Base-by-base conservation (phyloP, 2,888 invertebrate genomes). In the Eucera pruinosa region DNA sequence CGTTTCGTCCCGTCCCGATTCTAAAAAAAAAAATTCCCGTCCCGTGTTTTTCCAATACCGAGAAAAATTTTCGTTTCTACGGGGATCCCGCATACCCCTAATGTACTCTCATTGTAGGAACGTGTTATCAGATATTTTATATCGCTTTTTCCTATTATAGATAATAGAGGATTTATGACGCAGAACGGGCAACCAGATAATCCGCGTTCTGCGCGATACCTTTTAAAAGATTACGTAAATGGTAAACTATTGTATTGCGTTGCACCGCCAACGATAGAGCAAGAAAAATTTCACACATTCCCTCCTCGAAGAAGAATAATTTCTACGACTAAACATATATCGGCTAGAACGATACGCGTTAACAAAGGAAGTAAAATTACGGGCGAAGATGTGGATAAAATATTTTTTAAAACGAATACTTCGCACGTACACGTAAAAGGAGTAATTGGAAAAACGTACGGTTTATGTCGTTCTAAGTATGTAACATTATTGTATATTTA, bases 161-260 rank as follows among this genome's bases (percentile, higher is more conserved):
- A 95, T 92, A 97, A 97, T 93, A 94, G 99, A 88, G 99, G 99
- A 23, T 99, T 97, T 92, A 99, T 99, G 99, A 98, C 98, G 0
- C 96, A 97, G 11, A 96, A 96, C 72, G 99, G 99, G 0, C 96
- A 98, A 86, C 99, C 99, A 0, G 99, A 99, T 93, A 96, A 96
- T 91, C 95, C 99, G 0, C 95, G 99, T 27, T 96, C 98, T 0
- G 96, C 99, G 0, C 94, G 99, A 41, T 95, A 96, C 73, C 93
- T 99, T 75, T 94, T 99, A 0, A 99, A 99, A 90, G 98, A 99
- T 91, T 98, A 96, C 84, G 96, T 98, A 0, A 95, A 95, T 90
- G 99, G 99, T 0, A 96, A 96, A 85, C 93, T 99, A 41, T 93
- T 96, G 2, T 98, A 96, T 93, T 97, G 96, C 65, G 94, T 96